A percentile compares a stretch with the other conserved stretches of the same genome.
These are phyloP conservation scores for Ctenopoma kingsleyae DNA, from an alignment of 2,797 vertebrate species.

Conservation along the genomic window DNA sequence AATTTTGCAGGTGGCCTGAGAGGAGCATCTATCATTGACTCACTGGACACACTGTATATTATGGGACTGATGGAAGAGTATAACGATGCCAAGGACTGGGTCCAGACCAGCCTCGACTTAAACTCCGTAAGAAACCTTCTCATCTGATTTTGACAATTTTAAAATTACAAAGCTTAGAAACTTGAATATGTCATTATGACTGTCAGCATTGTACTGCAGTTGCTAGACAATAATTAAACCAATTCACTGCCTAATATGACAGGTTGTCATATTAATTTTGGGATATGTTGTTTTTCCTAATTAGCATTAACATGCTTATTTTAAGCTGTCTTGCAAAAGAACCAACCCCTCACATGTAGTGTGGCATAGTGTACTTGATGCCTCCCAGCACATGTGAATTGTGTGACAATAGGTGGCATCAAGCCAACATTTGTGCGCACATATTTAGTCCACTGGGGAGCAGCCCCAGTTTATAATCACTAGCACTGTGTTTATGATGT, in stretches of 20 bases:
- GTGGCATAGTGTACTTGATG: conserved; percentile 12
- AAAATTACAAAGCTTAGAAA: conserved; percentile 36
- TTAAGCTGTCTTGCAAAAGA: neutral
- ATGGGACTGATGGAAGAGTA: conserved; percentile 96
- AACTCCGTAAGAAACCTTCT: conserved; percentile 87
- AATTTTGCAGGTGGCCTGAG: conserved; percentile 91
- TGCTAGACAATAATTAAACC: conserved; percentile 30
- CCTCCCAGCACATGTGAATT: conserved; percentile 1
- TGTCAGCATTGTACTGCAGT: conserved; percentile 18
- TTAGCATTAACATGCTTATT: conserved; percentile 22
- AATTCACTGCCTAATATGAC: conserved; percentile 42
- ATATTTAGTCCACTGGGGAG: conserved; percentile 30
- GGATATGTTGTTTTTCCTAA: conserved; percentile 31
- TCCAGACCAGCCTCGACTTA: conserved; percentile 91
- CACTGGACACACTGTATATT: conserved; percentile 95
- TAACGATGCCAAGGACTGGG: conserved; percentile 94
- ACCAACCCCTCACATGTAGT: neutral
- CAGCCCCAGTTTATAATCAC: conserved; percentile 36
- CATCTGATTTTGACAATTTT: neutral
- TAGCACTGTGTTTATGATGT: conserved; percentile 30
- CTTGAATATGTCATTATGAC: conserved; percentile 29
- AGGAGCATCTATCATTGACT: conserved; percentile 95
- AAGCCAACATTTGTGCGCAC: conserved; percentile 6
- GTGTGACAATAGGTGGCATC: conserved; percentile 18
- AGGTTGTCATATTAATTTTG: conserved; percentile 24